Base-by-base conservation (phyloP, 2,888 invertebrate genomes). In the Amiota minor region DNA sequence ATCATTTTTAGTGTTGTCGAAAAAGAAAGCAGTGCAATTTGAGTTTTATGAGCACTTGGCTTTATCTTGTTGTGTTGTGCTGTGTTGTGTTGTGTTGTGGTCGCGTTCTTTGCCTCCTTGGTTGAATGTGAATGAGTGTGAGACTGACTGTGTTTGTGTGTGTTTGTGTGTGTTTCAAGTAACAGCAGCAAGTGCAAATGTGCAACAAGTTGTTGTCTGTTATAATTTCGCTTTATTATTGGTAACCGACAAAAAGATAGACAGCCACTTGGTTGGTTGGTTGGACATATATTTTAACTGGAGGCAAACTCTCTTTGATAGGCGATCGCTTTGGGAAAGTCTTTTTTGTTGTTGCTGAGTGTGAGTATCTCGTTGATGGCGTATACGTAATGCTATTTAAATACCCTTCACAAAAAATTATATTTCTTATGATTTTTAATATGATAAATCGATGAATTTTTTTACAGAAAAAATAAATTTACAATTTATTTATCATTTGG, bases 171-270 rank as follows among this genome's bases (percentile, higher is more conserved):
- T 59, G 12, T 20, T 20, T 59, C 20, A 35, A 20, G 59, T 20
- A 59, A 20, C 20, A 20, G 59, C 67, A 68, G 67, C 75, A 75
- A 78, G 83, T 82, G 84, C 78, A 82, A 82, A 82, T 82, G 81
- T 83, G 80, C 80, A 76, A 82, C 82, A 79, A 70, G 18, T 70
- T 61, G 55, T 71, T 62, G 49, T 49, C 62, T 50, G 62, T 59
- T 59, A 65, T 49, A 71, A 79, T 77, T 81, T 59, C 78, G 76
- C 79, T 84, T 82, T 78, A 67, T 49, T 67, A 67, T 67, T 65
- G 18, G 47, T 18, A 35, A 35, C 59, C 59, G 59, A 9, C 35
- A 35, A 35, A 35, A 35, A 35, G 2, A 35, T 35, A 35, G 35
- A 35, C 35, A 6, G 2, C 6, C 35, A 6, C 6, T 35, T 35